Conservation (phyloP, 2,797 vertebrate species). For the Siniperca undulata region DNA sequence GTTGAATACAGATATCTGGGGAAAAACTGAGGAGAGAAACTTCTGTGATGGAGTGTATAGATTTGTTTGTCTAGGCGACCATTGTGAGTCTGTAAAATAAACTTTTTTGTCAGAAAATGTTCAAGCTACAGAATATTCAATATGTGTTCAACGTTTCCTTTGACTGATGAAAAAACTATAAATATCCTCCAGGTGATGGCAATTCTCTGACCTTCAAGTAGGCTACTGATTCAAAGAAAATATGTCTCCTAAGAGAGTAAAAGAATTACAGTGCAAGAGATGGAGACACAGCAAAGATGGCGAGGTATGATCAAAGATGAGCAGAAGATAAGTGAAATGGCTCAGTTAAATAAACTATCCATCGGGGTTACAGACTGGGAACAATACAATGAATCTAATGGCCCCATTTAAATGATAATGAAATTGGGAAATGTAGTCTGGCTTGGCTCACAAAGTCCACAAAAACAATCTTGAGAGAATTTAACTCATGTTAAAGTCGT, state of each 20-base stretch:
- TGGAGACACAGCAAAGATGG: constrained; percentile 29
- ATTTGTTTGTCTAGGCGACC: neutral
- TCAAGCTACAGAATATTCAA: constrained; percentile 7
- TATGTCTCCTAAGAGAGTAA: neutral
- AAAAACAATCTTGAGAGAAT: constrained; percentile 31
- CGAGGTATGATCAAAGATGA: constrained; percentile 35
- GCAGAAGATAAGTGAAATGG: constrained; percentile 34
- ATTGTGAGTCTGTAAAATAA: neutral
- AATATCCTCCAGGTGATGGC: constrained; percentile 10
- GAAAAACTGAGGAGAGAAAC: neutral
- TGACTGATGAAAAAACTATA: constrained; percentile 32
- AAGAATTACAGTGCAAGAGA: neutral
- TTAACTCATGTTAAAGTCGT: constrained; percentile 33
- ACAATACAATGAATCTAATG: constrained; percentile 20
- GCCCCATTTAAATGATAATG: constrained; percentile 69
- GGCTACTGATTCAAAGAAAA: constrained; percentile 41
- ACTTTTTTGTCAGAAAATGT: constrained; percentile 13
- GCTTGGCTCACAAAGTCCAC: neutral
- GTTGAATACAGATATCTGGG: constrained; percentile 21
- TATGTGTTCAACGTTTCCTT: neutral
- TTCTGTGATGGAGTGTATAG: constrained; percentile 11
- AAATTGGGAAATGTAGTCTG: neutral
- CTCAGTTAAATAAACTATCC: constrained; percentile 17
- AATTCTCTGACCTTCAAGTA: constrained; percentile 37
- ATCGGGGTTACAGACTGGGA: constrained; percentile 5